Evolutionary conservation across 2,888 invertebrate genomes (phyloP).

Genomic region (Hypena proboscidalis): DNA sequence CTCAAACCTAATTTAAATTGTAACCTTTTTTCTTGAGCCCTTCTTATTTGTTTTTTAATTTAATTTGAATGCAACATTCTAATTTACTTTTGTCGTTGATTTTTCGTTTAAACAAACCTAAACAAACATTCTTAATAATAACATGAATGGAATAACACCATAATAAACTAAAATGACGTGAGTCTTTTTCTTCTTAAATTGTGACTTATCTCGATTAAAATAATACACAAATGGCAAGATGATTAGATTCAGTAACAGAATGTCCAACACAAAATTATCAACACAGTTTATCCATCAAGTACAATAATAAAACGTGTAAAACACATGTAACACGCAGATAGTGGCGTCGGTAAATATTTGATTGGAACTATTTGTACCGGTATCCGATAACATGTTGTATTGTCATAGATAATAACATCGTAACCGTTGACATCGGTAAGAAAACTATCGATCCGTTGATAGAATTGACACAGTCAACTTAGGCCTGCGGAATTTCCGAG

Average conservation of each 20-base stretch:
- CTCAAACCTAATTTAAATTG: too few species aligned
- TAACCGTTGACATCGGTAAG: conserved; percentile 29
- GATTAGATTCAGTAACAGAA: background rate
- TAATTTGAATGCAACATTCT: too few species aligned
- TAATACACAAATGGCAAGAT: too few species aligned
- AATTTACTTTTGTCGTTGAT: too few species aligned
- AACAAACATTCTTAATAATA: too few species aligned
- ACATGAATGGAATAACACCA: too few species aligned
- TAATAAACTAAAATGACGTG: too few species aligned
- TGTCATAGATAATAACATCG: conserved; percentile 57
- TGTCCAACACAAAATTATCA: conserved; percentile 25
- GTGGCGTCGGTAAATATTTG: conserved; percentile 65
- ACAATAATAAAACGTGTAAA: conserved; percentile 60
- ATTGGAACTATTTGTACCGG: conserved; percentile 58
- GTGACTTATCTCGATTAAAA: too few species aligned
- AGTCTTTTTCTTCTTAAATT: too few species aligned
- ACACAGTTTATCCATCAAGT: conserved; percentile 29
- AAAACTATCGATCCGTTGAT: conserved; percentile 30
- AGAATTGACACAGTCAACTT: conserved; percentile 19
- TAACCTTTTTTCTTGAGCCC: too few species aligned
- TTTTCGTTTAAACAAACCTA: too few species aligned
- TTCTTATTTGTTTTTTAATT: too few species aligned
- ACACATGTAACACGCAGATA: conserved; percentile 60
- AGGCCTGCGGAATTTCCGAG: conserved; percentile 20
- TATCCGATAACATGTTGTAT: conserved; percentile 64